Percentiles rank a stretch among this genome's conserved stretches.
Evolutionary conservation across 2,797 vertebrate genomes (phyloP).

Genomic region (Siniperca undulata): DNA sequence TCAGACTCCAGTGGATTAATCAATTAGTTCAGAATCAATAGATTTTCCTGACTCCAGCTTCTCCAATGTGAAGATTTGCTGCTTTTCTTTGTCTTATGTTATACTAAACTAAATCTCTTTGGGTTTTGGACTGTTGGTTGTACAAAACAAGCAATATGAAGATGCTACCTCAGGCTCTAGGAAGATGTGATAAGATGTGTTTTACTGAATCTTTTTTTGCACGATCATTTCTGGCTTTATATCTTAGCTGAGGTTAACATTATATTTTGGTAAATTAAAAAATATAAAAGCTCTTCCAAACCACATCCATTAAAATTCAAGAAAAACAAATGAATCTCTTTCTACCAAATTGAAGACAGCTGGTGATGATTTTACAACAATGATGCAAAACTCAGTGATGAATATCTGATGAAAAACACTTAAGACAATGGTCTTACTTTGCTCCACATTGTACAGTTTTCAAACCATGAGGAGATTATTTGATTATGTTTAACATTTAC

Average conservation of each 20-base stretch:
- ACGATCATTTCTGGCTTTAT: background rate
- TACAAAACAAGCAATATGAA: background rate
- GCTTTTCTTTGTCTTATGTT: background rate
- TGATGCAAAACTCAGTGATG: background rate
- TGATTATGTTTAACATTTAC: constrained; percentile 35
- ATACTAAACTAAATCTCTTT: background rate
- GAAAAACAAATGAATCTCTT: constrained; percentile 2
- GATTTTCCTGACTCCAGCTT: background rate
- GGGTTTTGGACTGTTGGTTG: background rate
- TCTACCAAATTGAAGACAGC: constrained; percentile 20
- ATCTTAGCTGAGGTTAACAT: background rate
- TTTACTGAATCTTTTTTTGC: background rate
- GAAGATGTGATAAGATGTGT: background rate
- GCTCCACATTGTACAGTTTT: background rate
- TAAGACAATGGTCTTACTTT: background rate
- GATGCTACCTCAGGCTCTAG: background rate
- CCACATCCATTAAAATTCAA: constrained; percentile 9
- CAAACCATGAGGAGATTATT: constrained; percentile 14
- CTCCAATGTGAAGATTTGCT: background rate
- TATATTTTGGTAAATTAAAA: constrained; percentile 9
- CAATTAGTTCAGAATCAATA: background rate
- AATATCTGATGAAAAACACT: constrained; percentile 24
- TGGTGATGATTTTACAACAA: constrained; percentile 9
- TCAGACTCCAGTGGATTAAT: background rate
- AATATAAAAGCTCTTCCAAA: constrained; percentile 6